Percentiles rank a stretch among this genome's conserved stretches.
These are phyloP conservation scores for Meteorus sp. DNA, from an alignment of 1,140 invertebrate species.

Conservation along the genomic window DNA sequence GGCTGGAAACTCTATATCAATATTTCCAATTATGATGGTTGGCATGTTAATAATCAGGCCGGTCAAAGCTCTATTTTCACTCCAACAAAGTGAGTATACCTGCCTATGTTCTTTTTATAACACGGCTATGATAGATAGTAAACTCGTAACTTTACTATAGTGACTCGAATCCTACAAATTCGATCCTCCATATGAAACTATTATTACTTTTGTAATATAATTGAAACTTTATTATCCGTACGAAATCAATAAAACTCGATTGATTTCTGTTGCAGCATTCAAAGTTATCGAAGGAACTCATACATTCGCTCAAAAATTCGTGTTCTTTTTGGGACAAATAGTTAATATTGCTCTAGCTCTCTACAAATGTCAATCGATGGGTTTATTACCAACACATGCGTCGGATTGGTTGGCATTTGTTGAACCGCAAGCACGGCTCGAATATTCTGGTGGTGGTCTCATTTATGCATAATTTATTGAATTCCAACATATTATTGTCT, in stretches of 20 bases:
- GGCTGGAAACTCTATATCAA: constrained; percentile 98
- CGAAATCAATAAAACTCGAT: too few species aligned
- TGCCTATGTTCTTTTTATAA: background rate
- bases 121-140: too few species aligned
- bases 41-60: constrained; percentile 97
- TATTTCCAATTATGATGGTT: constrained; percentile 99
- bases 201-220: too few species aligned
- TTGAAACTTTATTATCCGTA: too few species aligned
- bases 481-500: background rate
- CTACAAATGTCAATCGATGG: constrained; percentile 99
- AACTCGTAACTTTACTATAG: too few species aligned
- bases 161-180: too few species aligned
- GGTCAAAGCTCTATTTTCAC: constrained; percentile 90
- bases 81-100: constrained; percentile 71
- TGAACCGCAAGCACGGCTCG: constrained; percentile 83
- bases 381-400: constrained; percentile 93
- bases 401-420: constrained; percentile 99
- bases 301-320: constrained; percentile 87
- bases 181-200: too few species aligned
- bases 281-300: constrained; percentile 96
- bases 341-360: constrained; percentile 90
- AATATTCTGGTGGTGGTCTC: constrained; percentile 86
- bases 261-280: constrained; percentile 68
- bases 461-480: constrained; percentile 61
- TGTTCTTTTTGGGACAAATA: constrained; percentile 94